phyloP scores from a whole-genome alignment of 2,888 invertebrate genomes.

The Cheilosia grossa region DNA sequence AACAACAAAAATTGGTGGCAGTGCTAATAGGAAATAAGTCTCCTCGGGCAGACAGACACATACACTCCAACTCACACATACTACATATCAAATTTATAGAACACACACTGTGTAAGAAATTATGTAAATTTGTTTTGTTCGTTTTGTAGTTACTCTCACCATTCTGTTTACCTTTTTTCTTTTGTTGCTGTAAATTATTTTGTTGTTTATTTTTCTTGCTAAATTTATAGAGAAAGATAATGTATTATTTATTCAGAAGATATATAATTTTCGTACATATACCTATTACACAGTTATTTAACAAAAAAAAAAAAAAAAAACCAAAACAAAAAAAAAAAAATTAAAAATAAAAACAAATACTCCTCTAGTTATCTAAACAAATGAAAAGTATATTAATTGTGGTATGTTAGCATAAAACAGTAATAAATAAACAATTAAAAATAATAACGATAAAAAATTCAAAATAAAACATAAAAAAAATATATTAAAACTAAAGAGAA shows the following conservation, averaged over 20 bases:
- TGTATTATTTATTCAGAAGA: constrained; percentile 60
- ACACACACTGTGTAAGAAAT: constrained; percentile 29
- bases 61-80: constrained; percentile 47
- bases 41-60: neutral
- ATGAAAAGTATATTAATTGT: constrained; percentile 44
- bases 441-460: constrained; percentile 40
- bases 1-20: constrained; percentile 23
- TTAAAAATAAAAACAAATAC: constrained; percentile 38
- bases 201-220: constrained; percentile 45
- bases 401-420: constrained; percentile 48
- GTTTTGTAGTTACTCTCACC: constrained; percentile 44
- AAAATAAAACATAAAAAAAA: constrained; percentile 24
- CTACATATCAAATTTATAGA: constrained; percentile 45
- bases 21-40: constrained; percentile 51
- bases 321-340: neutral
- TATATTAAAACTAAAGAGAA: constrained; percentile 25
- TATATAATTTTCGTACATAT: constrained; percentile 51
- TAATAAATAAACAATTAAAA: constrained; percentile 44
- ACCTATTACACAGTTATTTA: constrained; percentile 48
- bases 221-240: constrained; percentile 39
- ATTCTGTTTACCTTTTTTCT: constrained; percentile 34
- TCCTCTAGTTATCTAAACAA: constrained; percentile 48
- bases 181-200: constrained; percentile 54
- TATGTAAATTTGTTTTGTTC: constrained; percentile 50
- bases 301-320: no score